These are phyloP conservation scores for Cheilosia vulpina DNA, from an alignment of 2,888 invertebrate genomes.

Conservation along the genomic window DNA sequence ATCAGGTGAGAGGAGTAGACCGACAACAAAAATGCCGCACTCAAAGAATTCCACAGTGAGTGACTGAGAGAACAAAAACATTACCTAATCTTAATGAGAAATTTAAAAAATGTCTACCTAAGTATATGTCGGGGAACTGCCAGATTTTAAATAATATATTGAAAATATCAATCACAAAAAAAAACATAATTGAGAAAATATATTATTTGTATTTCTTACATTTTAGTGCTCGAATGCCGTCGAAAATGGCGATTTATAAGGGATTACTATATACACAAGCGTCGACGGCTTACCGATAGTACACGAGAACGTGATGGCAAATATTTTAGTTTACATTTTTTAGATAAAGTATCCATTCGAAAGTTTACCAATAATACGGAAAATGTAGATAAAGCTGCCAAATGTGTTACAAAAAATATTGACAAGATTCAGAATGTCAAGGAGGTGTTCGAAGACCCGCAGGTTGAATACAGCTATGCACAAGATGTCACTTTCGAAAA, in stretches of 20 bases:
- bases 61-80: conserved; percentile 10
- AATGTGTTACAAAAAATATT: neutral
- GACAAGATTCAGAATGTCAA: conserved; percentile 24
- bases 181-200: no score
- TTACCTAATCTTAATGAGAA: no score
- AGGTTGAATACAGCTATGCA: conserved; percentile 34
- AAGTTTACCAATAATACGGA: neutral
- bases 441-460: conserved; percentile 26
- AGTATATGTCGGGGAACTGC: no score
- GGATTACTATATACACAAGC: conserved; percentile 72
- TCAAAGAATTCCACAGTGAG: conserved; percentile 45
- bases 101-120: no score
- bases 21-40: neutral
- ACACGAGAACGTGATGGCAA: conserved; percentile 66
- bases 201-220: neutral
- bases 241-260: conserved; percentile 73
- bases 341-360: conserved; percentile 55
- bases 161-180: no score
- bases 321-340: conserved; percentile 67
- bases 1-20: conserved; percentile 41
- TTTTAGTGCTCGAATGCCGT: conserved; percentile 68
- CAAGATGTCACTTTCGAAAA: conserved; percentile 56
- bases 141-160: no score
- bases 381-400: neutral
- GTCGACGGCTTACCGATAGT: conserved; percentile 44